Evolutionary conservation across 23 tunicate species (phyloP), one percentile per base, ranked within the genome.

Genomic region (Styela plicata): DNA sequence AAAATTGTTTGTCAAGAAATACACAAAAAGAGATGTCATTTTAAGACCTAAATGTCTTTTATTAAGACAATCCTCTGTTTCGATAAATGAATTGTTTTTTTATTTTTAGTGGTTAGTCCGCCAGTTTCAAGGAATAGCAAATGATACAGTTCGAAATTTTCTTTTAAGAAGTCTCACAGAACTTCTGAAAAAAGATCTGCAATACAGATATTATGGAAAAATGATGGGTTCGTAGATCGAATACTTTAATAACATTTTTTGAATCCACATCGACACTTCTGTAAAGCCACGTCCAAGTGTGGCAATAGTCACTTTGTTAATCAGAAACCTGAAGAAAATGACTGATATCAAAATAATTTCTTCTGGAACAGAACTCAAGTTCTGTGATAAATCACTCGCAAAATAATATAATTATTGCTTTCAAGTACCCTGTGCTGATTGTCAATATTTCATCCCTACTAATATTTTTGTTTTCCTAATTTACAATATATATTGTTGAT

Each of bases 91-190:
- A 20, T 23, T 36, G 27, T 74, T 35, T 30, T 10, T 74, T 84
- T 26, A 30, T 66, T 0, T 85, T 66, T 28, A 91, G 97, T 91
- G 97, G 97, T 22, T 91, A 61, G 63, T 83, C 35, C 82, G 83
- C 23, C 97, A 91, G 67, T 87, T 91, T 62, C 91, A 86, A 87
- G 53, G 70, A 64, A 91, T 91, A 28, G 91, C 97, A 27, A 91
- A 87, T 66, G 97, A 91, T 83, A 91, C 84, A 28, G 97, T 91
- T 5, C 79, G 83, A 36, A 91, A 91, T 69, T 91, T 80, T 68
- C 57, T 91, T 79, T 80, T 91, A 28, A 86, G 87, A 79, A 91
- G 91, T 74, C 73, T 91, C 30, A 76, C 83, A 61, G 86, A 91
- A 66, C 73, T 91, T 52, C 37, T 91, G 17, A 53, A 70, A 36